Evolutionary conservation across 2,797 vertebrate genomes (phyloP).

Genomic region (Pangasius mekongensis): DNA sequence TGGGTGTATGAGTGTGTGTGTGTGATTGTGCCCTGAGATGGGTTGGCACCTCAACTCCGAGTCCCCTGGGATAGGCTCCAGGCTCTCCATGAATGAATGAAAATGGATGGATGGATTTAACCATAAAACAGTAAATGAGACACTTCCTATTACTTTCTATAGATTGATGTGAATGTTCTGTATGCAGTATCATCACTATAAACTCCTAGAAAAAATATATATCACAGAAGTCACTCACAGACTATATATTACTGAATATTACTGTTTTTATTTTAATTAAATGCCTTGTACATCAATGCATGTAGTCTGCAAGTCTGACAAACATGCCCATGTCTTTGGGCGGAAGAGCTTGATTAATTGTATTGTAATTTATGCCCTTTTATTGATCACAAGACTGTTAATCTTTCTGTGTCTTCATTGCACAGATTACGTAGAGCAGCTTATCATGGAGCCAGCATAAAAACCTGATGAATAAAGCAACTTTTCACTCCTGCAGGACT

Average conservation of each 20-base stretch:
- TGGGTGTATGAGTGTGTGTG: too few species aligned
- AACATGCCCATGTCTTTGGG: constrained; percentile 41
- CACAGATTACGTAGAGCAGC: constrained; percentile 18
- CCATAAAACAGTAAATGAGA: constrained; percentile 3
- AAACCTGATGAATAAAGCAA: constrained; percentile 39
- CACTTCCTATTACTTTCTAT: background rate
- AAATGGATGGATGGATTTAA: background rate
- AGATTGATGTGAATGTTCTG: background rate
- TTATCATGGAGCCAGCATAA: constrained; percentile 31
- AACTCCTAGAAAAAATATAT: background rate
- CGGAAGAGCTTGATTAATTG: constrained; percentile 43
- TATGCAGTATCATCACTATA: background rate
- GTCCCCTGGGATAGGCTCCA: too few species aligned
- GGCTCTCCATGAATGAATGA: too few species aligned
- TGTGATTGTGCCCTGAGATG: too few species aligned
- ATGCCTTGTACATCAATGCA: constrained; percentile 18
- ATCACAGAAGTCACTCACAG: background rate
- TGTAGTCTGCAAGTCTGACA: constrained; percentile 23
- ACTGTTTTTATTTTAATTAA: background rate
- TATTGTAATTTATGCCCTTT: constrained; percentile 44
- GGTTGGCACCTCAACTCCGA: too few species aligned
- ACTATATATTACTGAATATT: background rate
- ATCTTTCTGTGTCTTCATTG: constrained; percentile 27
- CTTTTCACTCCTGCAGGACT: background rate
- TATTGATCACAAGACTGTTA: constrained; percentile 50